phyloP scores from a whole-genome alignment of 2,888 invertebrate species.

The Pseudanteris insignis region DNA sequence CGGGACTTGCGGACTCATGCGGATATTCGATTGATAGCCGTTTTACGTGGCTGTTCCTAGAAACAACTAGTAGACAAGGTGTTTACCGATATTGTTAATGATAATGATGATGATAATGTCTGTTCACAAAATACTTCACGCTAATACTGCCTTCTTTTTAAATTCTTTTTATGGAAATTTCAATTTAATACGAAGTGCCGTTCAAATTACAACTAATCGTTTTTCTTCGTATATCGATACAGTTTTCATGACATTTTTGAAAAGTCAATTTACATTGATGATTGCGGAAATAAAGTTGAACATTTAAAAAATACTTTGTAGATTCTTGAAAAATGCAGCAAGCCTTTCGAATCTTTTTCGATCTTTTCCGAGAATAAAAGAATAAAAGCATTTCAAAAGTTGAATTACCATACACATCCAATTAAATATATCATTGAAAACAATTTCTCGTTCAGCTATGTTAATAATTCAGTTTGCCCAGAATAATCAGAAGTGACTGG shows the following conservation, averaged over 20 bases:
- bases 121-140: background rate
- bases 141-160: slow-evolving; percentile 5
- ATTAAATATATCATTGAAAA: slow-evolving; percentile 7
- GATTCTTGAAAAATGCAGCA: background rate
- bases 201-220: background rate
- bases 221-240: background rate
- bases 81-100: too few relatives aligned
- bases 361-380: background rate
- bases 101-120: background rate
- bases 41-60: slow-evolving; percentile 1
- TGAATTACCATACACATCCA: slow-evolving; percentile 2
- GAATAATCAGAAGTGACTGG: slow-evolving; percentile 2
- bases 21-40: slow-evolving; percentile 2
- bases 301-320: background rate
- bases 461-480: background rate
- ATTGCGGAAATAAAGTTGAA: background rate
- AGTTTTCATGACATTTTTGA: background rate
- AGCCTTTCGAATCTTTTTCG: background rate
- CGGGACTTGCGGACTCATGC: slow-evolving; percentile 1
- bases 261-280: background rate
- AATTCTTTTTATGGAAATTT: background rate
- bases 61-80: too few relatives aligned
- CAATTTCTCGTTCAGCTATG: background rate
- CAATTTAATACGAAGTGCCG: background rate
- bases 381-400: slow-evolving; percentile 1